Percentiles rank a stretch among this genome's conserved stretches.
These are phyloP conservation scores for Tyrannus savana DNA, from an alignment of 2,113 vertebrate genomes.

Conservation along the genomic window DNA sequence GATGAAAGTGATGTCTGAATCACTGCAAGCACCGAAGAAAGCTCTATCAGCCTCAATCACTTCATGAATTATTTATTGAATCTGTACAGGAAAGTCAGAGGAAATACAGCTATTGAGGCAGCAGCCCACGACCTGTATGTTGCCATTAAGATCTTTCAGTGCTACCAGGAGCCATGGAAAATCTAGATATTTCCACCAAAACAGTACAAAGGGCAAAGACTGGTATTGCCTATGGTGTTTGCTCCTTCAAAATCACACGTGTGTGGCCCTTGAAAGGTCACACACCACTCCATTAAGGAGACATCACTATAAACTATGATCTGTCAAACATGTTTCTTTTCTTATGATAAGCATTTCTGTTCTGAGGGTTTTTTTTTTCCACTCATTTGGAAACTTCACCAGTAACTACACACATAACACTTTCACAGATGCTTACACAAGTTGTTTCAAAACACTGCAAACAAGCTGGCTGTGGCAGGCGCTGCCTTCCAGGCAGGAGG, in stretches of 20 bases:
- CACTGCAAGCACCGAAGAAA: neutral
- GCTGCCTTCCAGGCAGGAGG: neutral
- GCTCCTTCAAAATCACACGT: fast-evolving
- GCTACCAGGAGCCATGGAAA: neutral
- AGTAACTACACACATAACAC: neutral
- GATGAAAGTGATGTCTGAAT: neutral
- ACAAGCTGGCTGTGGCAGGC: neutral
- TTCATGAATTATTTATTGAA: neutral
- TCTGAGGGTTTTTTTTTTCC: neutral
- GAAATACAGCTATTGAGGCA: neutral
- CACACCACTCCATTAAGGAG: neutral
- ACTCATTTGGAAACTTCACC: neutral
- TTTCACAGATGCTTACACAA: neutral
- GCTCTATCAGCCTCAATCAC: neutral
- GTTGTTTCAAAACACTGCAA: neutral
- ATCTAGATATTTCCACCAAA: neutral
- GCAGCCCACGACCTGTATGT: neutral
- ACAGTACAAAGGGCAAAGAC: neutral
- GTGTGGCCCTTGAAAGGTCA: neutral
- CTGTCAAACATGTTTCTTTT: fast-evolving
- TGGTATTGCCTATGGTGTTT: neutral
- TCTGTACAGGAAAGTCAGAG: neutral
- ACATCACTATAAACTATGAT: neutral
- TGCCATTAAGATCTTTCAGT: neutral
- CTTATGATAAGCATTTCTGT: neutral